phyloP scores from a whole-genome alignment of 2,797 vertebrate species.

The Aphelocoma californica region DNA sequence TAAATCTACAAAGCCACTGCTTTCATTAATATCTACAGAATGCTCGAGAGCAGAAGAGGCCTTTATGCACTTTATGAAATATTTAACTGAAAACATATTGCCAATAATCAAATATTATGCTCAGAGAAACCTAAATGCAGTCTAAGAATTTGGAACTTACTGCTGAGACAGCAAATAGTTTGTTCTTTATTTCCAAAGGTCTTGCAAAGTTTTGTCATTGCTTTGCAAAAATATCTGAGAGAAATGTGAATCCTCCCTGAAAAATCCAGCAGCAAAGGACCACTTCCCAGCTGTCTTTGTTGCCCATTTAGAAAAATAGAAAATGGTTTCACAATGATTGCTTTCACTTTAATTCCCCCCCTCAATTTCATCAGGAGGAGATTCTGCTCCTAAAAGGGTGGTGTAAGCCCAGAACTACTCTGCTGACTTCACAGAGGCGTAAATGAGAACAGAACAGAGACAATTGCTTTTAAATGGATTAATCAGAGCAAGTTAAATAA shows the following conservation, averaged over 20 bases:
- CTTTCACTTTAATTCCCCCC: neutral
- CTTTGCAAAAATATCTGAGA: neutral
- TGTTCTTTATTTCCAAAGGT: slow-evolving; percentile 23
- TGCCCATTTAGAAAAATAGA: neutral
- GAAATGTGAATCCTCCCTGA: neutral
- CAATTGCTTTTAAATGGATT: slow-evolving; percentile 64
- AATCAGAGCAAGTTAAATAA: slow-evolving; percentile 60
- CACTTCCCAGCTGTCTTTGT: slow-evolving; percentile 9
- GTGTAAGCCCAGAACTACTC: slow-evolving; percentile 24
- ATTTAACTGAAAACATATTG: slow-evolving; percentile 63
- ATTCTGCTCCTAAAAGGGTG: slow-evolving; percentile 15
- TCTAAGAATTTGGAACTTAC: slow-evolving; percentile 21
- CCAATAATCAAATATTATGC: slow-evolving; percentile 57
- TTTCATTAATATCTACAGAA: slow-evolving; percentile 53
- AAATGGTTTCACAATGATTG: neutral
- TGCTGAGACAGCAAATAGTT: slow-evolving; percentile 56
- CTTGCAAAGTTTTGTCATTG: neutral
- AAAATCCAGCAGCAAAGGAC: slow-evolving; percentile 28
- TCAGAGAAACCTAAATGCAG: slow-evolving; percentile 21
- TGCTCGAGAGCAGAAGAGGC: neutral
- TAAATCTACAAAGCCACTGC: slow-evolving; percentile 19
- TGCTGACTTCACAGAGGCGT: slow-evolving; percentile 2
- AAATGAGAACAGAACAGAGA: slow-evolving; percentile 38
- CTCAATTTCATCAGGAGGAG: neutral
- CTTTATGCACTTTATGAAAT: slow-evolving; percentile 57